Evolutionary conservation across 2,888 invertebrate species (phyloP).

Genomic region (Lithophane socia): DNA sequence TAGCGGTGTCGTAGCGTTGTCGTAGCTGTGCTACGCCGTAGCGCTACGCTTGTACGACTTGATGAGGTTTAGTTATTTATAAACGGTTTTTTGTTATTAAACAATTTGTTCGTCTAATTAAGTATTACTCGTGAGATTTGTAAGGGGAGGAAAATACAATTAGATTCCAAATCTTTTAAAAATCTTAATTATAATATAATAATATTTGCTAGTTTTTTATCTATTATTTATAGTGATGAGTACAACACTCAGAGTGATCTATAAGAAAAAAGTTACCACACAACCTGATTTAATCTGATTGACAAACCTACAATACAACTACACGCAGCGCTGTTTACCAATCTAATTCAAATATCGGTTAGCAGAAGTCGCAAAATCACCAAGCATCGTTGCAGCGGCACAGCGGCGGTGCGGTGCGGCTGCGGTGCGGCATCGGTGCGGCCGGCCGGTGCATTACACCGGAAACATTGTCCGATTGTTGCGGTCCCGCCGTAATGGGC

Average conservation of each 20-base stretch:
- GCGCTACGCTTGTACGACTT: constrained; percentile 41
- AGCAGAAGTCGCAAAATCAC: constrained; percentile 63
- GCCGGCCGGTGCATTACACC: constrained; percentile 81
- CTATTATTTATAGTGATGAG: background rate
- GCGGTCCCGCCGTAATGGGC: constrained; percentile 86
- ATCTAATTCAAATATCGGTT: constrained; percentile 59
- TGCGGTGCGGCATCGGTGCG: constrained; percentile 52
- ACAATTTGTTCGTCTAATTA: no score
- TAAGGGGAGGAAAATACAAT: background rate
- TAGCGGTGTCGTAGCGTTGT: constrained; percentile 63
- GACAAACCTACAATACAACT: constrained; percentile 1
- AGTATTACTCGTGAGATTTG: background rate
- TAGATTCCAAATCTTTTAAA: no score
- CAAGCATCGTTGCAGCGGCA: constrained; percentile 43
- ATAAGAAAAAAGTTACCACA: rapidly evolving
- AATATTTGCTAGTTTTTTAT: no score
- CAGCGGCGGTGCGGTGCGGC: constrained; percentile 33
- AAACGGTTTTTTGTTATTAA: background rate
- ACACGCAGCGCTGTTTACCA: constrained; percentile 2
- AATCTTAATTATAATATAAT: no score
- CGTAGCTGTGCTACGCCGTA: constrained; percentile 66
- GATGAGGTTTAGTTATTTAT: constrained; percentile 43
- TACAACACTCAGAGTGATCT: background rate
- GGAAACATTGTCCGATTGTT: constrained; percentile 82
- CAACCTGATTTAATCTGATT: background rate